Percentiles rank a stretch among this genome's conserved stretches.
Conservation (phyloP, 2,888 invertebrate species). For the Gari tellinella region DNA sequence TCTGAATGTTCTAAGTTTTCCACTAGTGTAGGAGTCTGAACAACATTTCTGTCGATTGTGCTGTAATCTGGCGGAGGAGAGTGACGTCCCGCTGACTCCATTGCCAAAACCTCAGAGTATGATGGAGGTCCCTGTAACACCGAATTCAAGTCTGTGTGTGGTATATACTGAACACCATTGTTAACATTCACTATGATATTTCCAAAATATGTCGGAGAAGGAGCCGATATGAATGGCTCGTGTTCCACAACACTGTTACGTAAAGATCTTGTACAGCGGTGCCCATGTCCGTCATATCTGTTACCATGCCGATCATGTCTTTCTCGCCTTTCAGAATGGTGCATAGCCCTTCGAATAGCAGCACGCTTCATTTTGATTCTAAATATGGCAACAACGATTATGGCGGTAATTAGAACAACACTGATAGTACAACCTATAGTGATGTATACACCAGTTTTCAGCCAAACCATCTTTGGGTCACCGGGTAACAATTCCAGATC, state of each 20-base stretch:
- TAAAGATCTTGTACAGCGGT: constrained; percentile 15
- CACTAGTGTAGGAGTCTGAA: neutral
- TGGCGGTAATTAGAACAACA: constrained; percentile 76
- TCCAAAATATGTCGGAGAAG: constrained; percentile 69
- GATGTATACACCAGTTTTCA: constrained; percentile 78
- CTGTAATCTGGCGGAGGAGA: constrained; percentile 78
- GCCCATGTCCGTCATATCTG: constrained; percentile 1
- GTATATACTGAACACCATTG: constrained; percentile 79
- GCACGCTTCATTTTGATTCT: constrained; percentile 77
- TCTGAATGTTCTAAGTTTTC: no score
- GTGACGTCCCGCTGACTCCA: constrained; percentile 44
- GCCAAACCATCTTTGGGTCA: constrained; percentile 64
- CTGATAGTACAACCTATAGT: constrained; percentile 78
- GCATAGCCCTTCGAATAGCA: constrained; percentile 62
- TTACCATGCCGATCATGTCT: constrained; percentile 28
- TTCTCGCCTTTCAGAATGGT: constrained; percentile 50
- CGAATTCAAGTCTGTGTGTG: constrained; percentile 63
- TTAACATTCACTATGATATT: constrained; percentile 80
- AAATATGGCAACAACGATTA: constrained; percentile 76
- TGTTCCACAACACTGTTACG: constrained; percentile 50
- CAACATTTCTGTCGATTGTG: constrained; percentile 70
- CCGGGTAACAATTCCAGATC: neutral
- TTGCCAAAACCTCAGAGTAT: constrained; percentile 72
- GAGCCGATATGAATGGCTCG: constrained; percentile 70
- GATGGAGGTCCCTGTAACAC: constrained; percentile 73